A percentile compares a stretch with the other conserved stretches of the same genome.
Evolutionary conservation across 2,113 vertebrate genomes (phyloP).

Genomic region (Rattus norvegicus): GRCr8 NC_086022.1:115236001-115236500

Average conservation of each 20-base stretch:
- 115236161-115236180: neutral
- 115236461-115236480: no score
- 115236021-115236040: neutral
- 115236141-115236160: neutral
- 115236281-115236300: neutral
- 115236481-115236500: no score
- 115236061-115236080: neutral
- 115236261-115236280: neutral
- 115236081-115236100: neutral
- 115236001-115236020: neutral
- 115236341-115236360: no score
- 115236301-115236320: neutral
- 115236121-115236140: neutral
- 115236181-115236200: neutral
- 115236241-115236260: neutral
- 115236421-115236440: no score
- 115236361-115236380: no score
- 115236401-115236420: no score
- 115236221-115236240: neutral
- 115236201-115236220: neutral
- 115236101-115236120: neutral
- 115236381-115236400: no score
- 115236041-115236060: neutral
- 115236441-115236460: no score
- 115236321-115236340: neutral